Evolutionary conservation across 2,888 invertebrate genomes (phyloP).

Genomic region (Spialia ferax): DNA sequence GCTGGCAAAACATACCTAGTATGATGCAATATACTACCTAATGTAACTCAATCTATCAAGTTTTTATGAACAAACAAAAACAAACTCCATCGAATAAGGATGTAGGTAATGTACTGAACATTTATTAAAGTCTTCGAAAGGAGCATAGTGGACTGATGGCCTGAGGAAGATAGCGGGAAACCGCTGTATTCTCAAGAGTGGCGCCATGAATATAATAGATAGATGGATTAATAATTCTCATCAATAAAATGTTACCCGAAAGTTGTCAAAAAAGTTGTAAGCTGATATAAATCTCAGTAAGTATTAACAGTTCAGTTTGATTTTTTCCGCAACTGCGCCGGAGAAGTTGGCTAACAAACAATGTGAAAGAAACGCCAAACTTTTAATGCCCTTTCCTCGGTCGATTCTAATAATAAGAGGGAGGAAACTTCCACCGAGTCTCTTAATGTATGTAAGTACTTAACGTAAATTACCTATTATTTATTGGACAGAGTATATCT

Average conservation of each 20-base stretch:
- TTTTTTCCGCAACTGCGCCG: conserved; percentile 65
- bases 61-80: conserved; percentile 40
- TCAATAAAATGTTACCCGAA: conserved; percentile 65
- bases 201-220: too few relatives aligned
- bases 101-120: conserved; percentile 55
- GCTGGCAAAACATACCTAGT: neutral
- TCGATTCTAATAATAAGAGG: conserved; percentile 68
- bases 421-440: conserved; percentile 59
- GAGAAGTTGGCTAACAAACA: conserved; percentile 56
- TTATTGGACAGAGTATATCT: conserved; percentile 19
- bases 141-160: too few relatives aligned
- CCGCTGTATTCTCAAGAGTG: too few relatives aligned
- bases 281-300: conserved; percentile 75
- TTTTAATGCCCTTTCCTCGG: conserved; percentile 76
- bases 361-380: conserved; percentile 70
- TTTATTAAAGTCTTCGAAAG: conserved; percentile 35
- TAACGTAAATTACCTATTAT: conserved; percentile 51
- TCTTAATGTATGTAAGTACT: conserved; percentile 56
- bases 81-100: conserved; percentile 50
- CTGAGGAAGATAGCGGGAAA: too few relatives aligned
- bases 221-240: conserved; percentile 33
- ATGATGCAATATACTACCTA: neutral
- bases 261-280: conserved; percentile 53
- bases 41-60: conserved; percentile 40
- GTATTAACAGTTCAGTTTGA: conserved; percentile 72